Percentiles rank a stretch among this genome's conserved stretches.
These are phyloP conservation scores for Pseudonaja textilis DNA, from an alignment of 2,113 vertebrate species.

Conservation along the genomic window DNA sequence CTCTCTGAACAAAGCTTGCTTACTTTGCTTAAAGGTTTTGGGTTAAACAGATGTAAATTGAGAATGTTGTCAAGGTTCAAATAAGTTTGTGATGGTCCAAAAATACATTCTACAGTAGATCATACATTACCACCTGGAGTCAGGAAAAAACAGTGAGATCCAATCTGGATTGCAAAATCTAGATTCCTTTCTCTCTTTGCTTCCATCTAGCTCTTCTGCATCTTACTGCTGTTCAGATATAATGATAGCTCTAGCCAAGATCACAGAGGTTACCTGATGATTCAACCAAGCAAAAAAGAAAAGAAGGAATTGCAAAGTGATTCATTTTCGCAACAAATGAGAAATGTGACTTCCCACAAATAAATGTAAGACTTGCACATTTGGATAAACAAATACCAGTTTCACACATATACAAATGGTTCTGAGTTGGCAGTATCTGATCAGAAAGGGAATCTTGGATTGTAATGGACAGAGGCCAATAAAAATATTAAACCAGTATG, in stretches of 20 bases:
- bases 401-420: background rate
- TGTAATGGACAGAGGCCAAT: background rate
- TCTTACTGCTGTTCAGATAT: background rate
- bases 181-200: background rate
- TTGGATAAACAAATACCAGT: background rate
- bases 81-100: background rate
- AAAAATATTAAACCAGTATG: background rate
- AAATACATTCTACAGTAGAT: background rate
- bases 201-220: background rate
- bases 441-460: background rate
- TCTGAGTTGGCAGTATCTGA: background rate
- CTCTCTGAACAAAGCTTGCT: background rate
- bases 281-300: background rate
- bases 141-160: background rate
- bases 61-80: background rate
- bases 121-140: background rate
- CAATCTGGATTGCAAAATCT: background rate
- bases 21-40: background rate
- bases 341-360: background rate
- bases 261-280: background rate
- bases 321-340: background rate
- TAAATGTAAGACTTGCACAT: background rate
- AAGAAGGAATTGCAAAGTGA: background rate
- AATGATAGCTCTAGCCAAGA: background rate
- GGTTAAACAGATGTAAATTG: background rate